Conservation (phyloP, 2,113 vertebrate species). For the Ibidorhyncha struthersii region DNA sequence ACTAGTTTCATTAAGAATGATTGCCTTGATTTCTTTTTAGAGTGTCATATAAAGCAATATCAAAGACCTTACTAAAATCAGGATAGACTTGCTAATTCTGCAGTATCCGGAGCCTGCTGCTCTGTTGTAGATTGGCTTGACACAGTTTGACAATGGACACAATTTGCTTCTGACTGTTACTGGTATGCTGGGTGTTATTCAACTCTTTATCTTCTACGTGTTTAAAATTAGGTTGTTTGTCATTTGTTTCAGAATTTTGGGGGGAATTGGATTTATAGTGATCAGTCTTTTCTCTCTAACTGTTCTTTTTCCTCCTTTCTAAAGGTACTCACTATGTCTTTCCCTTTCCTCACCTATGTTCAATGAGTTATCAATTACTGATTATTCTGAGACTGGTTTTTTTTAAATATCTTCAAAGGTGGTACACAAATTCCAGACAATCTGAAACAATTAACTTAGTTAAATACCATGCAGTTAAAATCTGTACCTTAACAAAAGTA, state of each 20-base stretch:
- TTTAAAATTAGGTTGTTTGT: background rate
- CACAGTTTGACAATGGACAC: background rate
- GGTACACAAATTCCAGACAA: background rate
- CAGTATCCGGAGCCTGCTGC: background rate
- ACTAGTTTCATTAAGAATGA: background rate
- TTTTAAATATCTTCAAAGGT: background rate
- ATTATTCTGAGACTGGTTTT: background rate
- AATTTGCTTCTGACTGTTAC: background rate
- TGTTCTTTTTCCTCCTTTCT: background rate
- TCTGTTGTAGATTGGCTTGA: background rate
- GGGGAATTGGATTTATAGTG: background rate
- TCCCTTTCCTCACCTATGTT: background rate
- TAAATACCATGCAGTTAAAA: background rate
- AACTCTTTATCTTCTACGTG: background rate
- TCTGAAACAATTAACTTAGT: background rate
- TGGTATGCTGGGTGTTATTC: background rate
- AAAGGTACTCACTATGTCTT: background rate
- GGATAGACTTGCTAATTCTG: background rate
- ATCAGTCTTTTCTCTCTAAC: background rate
- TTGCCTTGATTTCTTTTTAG: background rate
- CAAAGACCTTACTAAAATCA: background rate
- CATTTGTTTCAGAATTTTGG: background rate
- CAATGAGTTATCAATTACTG: background rate
- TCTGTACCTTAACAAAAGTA: background rate
- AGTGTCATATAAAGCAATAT: background rate